Conservation (phyloP, 2,888 invertebrate species). For the Drosophila kuntzei region DNA sequence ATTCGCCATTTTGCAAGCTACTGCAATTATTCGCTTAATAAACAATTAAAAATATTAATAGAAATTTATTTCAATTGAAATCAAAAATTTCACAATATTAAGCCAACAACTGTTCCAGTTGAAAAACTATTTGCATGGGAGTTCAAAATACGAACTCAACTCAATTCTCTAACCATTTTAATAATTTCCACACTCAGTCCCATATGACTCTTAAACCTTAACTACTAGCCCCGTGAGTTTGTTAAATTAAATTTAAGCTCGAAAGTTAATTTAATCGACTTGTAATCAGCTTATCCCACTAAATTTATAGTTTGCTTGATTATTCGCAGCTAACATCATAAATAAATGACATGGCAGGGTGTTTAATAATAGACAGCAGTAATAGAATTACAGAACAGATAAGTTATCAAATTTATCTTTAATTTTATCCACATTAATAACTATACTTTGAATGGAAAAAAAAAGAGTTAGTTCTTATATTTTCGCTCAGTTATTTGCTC, state of each 20-base stretch:
- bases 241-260: conserved; percentile 20
- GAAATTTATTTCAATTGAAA: conserved; percentile 81
- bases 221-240: conserved; percentile 6
- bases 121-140: conserved; percentile 41
- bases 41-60: conserved; percentile 81
- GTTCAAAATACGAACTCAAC: conserved; percentile 25
- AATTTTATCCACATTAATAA: background rate
- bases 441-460: background rate
- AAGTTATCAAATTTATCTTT: background rate
- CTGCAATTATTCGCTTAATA: conserved; percentile 67
- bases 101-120: conserved; percentile 29
- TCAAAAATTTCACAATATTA: conserved; percentile 75
- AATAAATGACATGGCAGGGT: too few relatives aligned
- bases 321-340: too few relatives aligned
- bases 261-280: conserved; percentile 57
- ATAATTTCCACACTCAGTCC: conserved; percentile 11
- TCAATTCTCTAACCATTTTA: conserved; percentile 5
- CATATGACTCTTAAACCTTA: conserved; percentile 5
- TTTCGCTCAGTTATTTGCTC: background rate
- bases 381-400: too few relatives aligned
- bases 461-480: background rate
- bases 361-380: too few relatives aligned
- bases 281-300: conserved; percentile 70
- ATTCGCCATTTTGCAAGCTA: conserved; percentile 43
- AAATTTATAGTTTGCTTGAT: conserved; percentile 54